phyloP scores from a whole-genome alignment of 2,797 vertebrate species.

The Erpetoichthys calabaricus region DNA sequence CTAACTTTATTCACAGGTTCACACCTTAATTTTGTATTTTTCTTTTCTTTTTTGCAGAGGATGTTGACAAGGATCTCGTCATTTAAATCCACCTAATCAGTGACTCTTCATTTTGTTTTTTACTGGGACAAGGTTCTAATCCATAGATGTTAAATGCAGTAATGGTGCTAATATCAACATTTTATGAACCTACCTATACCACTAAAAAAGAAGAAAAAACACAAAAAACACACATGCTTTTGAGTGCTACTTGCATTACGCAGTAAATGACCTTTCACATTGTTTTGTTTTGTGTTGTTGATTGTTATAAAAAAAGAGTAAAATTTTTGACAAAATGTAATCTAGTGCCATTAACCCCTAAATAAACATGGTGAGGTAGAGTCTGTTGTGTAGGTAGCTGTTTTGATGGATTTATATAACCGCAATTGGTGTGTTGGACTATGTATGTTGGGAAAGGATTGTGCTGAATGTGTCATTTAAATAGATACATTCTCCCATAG shows the following conservation, averaged over 20 bases:
- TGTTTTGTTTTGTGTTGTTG: conserved; percentile 19
- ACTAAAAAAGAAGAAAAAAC: conserved; percentile 44
- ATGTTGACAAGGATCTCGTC: conserved; percentile 85
- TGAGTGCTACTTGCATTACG: conserved; percentile 32
- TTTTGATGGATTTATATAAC: conserved; percentile 26
- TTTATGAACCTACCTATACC: conserved; percentile 54
- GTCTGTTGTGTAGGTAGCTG: conserved; percentile 22
- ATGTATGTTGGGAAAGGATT: conserved; percentile 20
- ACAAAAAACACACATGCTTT: conserved; percentile 40
- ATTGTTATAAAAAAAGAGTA: conserved; percentile 16
- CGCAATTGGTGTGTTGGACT: conserved; percentile 14
- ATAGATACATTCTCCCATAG: conserved; percentile 16
- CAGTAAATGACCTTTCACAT: conserved; percentile 23
- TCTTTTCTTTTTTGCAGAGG: conserved; percentile 71
- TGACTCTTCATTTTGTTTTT: conserved; percentile 44
- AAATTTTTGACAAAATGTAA: conserved; percentile 16
- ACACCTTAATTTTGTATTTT: background rate
- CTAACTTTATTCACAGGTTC: too few relatives aligned
- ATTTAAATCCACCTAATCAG: conserved; percentile 56
- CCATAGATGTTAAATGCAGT: conserved; percentile 64
- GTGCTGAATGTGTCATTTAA: conserved; percentile 26
- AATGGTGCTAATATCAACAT: conserved; percentile 78
- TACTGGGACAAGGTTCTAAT: conserved; percentile 76
- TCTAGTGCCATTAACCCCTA: conserved; percentile 18
- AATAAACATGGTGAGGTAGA: conserved; percentile 20